Conservation (phyloP, 2,797 vertebrate genomes). For the Threskiornis aethiopicus region DNA sequence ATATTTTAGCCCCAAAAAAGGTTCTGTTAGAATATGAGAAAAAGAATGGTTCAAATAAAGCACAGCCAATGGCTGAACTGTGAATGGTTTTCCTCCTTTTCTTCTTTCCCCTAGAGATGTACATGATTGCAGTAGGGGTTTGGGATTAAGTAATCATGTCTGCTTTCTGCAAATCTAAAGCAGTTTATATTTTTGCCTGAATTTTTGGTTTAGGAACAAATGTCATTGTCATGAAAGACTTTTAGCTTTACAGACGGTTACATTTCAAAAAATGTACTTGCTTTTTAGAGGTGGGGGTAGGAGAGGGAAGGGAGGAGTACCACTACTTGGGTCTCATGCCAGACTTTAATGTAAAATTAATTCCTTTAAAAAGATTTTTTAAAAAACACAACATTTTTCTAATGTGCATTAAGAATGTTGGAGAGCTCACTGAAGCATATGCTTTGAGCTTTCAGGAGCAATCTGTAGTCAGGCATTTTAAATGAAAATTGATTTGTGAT, state of each 20-base stretch:
- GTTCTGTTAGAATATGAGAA: not conserved
- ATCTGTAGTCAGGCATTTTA: conserved; percentile 95
- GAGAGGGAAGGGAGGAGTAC: not conserved
- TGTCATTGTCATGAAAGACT: not conserved
- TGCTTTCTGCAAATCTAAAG: conserved; percentile 25
- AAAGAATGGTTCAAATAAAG: not conserved
- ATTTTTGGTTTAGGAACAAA: not conserved
- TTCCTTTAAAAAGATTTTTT: conserved; percentile 70
- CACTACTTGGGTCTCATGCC: conserved; percentile 34
- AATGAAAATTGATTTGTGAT: conserved; percentile 99
- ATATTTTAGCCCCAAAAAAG: not conserved
- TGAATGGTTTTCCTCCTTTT: not conserved
- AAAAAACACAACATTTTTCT: conserved; percentile 83
- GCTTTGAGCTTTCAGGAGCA: conserved; percentile 90
- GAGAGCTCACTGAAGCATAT: conserved; percentile 82
- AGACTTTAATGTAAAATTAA: conserved; percentile 79
- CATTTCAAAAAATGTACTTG: conserved; percentile 35
- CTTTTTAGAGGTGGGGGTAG: not conserved
- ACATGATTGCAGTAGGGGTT: not conserved
- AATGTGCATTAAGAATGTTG: conserved; percentile 86
- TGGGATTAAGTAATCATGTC: not conserved
- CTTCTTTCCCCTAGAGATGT: not conserved
- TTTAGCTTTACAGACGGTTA: not conserved
- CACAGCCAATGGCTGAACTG: not conserved
- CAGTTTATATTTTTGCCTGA: not conserved